A percentile compares a stretch with the other conserved stretches of the same genome.
Conservation (phyloP, 2,113 vertebrate genomes). For the Papio anubis region DNA sequence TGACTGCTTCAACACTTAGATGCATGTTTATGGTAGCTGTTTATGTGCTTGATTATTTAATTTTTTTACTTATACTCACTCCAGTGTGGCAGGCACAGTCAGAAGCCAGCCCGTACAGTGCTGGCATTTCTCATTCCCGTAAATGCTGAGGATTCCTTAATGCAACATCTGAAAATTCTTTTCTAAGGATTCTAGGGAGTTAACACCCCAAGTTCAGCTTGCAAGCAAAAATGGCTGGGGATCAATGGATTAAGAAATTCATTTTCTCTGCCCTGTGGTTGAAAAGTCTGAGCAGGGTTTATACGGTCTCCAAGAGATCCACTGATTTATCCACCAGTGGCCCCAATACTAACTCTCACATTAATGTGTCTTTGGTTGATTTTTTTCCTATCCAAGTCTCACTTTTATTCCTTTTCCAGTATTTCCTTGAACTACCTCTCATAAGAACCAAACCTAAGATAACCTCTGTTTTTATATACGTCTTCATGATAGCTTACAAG, state of each 20-base stretch:
- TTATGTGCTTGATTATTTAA: neutral
- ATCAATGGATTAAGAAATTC: neutral
- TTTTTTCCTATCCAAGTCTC: neutral
- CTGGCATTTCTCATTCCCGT: neutral
- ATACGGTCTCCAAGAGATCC: neutral
- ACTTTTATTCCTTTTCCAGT: neutral
- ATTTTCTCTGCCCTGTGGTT: rapidly evolving
- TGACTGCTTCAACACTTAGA: neutral
- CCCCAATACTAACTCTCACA: neutral
- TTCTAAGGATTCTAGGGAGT: neutral
- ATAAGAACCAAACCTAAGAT: neutral
- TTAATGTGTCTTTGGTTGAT: neutral
- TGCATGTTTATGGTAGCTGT: neutral
- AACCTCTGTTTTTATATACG: neutral
- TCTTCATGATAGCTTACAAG: neutral
- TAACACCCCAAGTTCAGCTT: neutral
- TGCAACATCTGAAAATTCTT: neutral
- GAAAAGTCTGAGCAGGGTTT: neutral
- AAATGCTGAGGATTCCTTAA: neutral
- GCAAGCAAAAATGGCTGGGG: neutral
- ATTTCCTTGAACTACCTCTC: neutral
- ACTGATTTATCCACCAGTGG: neutral
- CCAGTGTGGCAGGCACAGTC: neutral
- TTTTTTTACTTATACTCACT: neutral
- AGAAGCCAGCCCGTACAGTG: rapidly evolving